These are phyloP conservation scores for Catocala fraxini DNA, from an alignment of 2,888 invertebrate genomes.

Conservation along the genomic window DNA sequence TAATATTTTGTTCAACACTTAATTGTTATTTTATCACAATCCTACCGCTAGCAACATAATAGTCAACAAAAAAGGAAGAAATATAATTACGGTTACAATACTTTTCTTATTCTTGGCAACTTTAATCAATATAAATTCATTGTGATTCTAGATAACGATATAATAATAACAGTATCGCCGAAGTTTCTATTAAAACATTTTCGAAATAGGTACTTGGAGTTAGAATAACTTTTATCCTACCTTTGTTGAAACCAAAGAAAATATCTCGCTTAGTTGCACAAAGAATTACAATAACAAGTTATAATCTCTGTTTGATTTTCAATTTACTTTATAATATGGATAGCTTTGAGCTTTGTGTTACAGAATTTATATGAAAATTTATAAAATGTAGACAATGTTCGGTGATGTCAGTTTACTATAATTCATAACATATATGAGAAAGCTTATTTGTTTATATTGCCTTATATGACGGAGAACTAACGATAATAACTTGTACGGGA, in stretches of 20 bases:
- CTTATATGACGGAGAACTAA: too few species aligned
- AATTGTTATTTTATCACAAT: too few species aligned
- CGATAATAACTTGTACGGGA: too few species aligned
- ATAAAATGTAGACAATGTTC: too few species aligned
- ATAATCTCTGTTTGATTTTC: constrained; percentile 47
- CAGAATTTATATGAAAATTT: background rate
- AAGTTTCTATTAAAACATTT: constrained; percentile 9
- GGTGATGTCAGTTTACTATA: too few species aligned
- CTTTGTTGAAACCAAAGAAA: constrained; percentile 25
- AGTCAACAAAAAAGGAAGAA: background rate
- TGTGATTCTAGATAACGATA: constrained; percentile 2
- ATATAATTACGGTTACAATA: background rate
- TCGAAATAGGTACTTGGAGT: constrained; percentile 22
- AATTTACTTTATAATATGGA: constrained; percentile 3
- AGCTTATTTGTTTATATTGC: too few species aligned
- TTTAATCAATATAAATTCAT: constrained; percentile 3
- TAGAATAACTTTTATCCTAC: constrained; percentile 14
- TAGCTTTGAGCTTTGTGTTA: background rate
- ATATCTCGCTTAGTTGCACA: constrained; percentile 38
- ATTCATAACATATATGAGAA: too few species aligned
- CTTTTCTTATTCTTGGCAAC: constrained; percentile 1
- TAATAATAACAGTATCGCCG: background rate
- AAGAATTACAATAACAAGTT: constrained; percentile 52
- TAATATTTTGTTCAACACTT: too few species aligned
- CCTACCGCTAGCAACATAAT: background rate